These are phyloP conservation scores for Carcina quercana DNA, from an alignment of 2,888 invertebrate genomes.

Conservation along the genomic window DNA sequence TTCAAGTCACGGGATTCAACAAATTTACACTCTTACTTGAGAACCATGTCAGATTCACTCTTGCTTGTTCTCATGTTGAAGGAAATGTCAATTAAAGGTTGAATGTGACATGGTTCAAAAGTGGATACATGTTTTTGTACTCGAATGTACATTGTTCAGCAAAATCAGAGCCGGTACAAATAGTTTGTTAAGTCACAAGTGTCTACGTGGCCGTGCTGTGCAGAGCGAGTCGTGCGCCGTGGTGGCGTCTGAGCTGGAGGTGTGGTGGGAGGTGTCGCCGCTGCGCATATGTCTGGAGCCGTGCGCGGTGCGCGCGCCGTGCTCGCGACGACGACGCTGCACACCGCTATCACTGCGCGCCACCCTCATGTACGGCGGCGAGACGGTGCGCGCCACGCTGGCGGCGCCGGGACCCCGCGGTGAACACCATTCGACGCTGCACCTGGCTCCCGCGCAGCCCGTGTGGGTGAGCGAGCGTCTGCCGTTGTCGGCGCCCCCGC, in stretches of 20 bases:
- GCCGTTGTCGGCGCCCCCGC: too few species aligned
- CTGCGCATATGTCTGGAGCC: conserved; percentile 43
- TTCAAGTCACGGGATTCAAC: too few species aligned
- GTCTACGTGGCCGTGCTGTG: conserved; percentile 4
- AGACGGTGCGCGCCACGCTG: conserved; percentile 19
- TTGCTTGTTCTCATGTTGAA: too few species aligned
- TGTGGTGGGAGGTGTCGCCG: conserved; percentile 57
- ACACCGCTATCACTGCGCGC: not conserved
- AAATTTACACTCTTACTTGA: too few species aligned
- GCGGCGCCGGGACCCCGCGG: conserved; percentile 18
- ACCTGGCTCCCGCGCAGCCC: not conserved
- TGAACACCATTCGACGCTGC: not conserved
- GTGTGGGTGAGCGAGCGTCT: too few species aligned
- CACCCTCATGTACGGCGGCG: not conserved
- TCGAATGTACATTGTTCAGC: too few species aligned
- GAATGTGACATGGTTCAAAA: too few species aligned
- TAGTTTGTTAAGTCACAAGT: too few species aligned
- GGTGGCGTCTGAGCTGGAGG: conserved; percentile 46
- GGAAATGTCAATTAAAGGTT: too few species aligned
- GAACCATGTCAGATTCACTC: too few species aligned
- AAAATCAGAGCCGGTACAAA: too few species aligned
- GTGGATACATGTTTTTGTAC: too few species aligned
- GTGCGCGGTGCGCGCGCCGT: conserved; percentile 25
- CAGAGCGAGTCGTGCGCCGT: conserved; percentile 39
- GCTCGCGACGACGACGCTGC: conserved; percentile 46